Percentiles rank a stretch among this genome's conserved stretches.
phyloP scores from a whole-genome alignment of 1,140 invertebrate genomes.

The Trachymyrmex septentrionalis region DNA sequence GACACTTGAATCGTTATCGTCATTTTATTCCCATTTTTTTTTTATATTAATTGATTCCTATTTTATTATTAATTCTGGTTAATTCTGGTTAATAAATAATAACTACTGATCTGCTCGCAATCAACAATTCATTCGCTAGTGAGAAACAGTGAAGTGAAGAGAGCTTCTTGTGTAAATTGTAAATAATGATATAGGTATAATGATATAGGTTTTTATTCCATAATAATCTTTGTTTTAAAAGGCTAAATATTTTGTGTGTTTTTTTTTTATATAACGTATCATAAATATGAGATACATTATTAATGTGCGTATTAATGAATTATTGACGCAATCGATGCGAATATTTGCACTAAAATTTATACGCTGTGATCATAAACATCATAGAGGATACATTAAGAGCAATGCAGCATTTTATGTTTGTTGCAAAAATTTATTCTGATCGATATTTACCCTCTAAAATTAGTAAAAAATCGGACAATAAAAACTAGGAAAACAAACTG shows the following conservation, averaged over 20 bases:
- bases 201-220: too few relatives aligned
- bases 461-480: background rate
- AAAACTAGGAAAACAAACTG: background rate
- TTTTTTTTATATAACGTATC: too few relatives aligned
- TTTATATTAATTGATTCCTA: background rate
- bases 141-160: background rate
- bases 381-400: background rate
- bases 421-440: constrained; percentile 1
- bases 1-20: background rate
- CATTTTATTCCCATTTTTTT: background rate
- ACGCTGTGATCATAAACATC: constrained; percentile 2
- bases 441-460: background rate
- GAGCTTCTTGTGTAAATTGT: background rate
- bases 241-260: too few relatives aligned
- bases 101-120: background rate
- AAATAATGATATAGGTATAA: background rate
- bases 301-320: too few relatives aligned
- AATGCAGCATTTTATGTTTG: background rate
- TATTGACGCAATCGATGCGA: constrained; percentile 2
- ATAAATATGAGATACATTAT: too few relatives aligned
- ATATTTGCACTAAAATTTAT: constrained; percentile 7
- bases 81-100: background rate
- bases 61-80: background rate
- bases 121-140: background rate
- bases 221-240: too few relatives aligned